Base-by-base conservation (phyloP, 2,888 invertebrate genomes). In the Caenorhabditis angaria region DNA sequence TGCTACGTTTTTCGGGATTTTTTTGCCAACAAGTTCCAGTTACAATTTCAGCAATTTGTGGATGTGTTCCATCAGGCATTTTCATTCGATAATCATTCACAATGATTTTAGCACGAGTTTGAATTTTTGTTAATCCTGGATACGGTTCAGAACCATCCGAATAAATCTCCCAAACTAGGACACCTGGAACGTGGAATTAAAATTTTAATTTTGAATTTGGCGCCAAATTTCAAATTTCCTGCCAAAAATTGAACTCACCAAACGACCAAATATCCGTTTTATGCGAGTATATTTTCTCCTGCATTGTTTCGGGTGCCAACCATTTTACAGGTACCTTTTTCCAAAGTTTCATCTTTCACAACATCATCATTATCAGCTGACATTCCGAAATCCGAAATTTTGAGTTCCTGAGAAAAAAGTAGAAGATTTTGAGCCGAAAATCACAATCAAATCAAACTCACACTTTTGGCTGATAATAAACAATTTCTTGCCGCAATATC, bases 401-500 rank as follows among this genome's bases (percentile, higher is more conserved):
- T 88, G n/a, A 88, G 76, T 22, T 80, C 81, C 74, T 77, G 62
- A 41, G 62, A 59, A 1, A 18, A 14, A 24, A 8, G n/a, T 24
- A 41, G 3, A 27, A n/a, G n/a, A 41, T 27, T 56, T 4, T 8
- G 18, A 54, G 5, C 5, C 14, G 18, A 54, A 54, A 54, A 22
- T 54, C 18, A 12, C 6, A 51, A 51, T 27, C 32, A 32, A 32
- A 12, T 18, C 18, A 10, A 18, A 41, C 68, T 29, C 24, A 71
- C 77, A 51, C 63, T 70, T 28, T 75, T 77, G 22, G 61, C 61
- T 1, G 77, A 70, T 20, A 88, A 73, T 18, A 94, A 90, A 86
- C 94, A 94, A 87, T 94, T 94, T 66, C 94, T 90, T 70, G 93
- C 93, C 0, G 94, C 94, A 70, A 94, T 90, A 88, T 94, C 94